Percentiles rank a stretch among this genome's conserved stretches.
Conservation (phyloP, 1,140 invertebrate genomes). For the Chrysopa pallens region DNA sequence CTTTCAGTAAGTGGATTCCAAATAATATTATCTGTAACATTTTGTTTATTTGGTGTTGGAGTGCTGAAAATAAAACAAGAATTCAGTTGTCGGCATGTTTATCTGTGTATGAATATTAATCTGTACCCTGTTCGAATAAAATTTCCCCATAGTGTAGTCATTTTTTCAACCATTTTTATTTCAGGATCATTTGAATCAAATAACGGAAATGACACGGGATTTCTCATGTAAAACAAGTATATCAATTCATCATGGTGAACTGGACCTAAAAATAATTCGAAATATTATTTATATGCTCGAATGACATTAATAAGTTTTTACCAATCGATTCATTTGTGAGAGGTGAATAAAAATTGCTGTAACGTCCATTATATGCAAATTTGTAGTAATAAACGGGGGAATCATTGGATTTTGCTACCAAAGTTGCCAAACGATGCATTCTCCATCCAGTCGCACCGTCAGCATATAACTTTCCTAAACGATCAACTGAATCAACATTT, state of each 20-base stretch:
- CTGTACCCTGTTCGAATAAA: constrained; percentile 19
- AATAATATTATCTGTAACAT: constrained; percentile 20
- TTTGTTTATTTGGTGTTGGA: constrained; percentile 17
- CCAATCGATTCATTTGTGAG: background rate
- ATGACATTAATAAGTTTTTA: background rate
- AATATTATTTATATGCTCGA: no score
- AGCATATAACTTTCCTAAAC: constrained; percentile 21
- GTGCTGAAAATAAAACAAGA: constrained; percentile 11
- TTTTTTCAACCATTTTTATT: constrained; percentile 14
- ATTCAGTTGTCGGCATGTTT: no score
- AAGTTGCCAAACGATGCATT: constrained; percentile 21
- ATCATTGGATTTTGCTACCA: constrained; percentile 19
- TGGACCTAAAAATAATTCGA: constrained; percentile 12
- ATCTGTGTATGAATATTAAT: background rate
- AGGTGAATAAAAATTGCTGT: constrained; percentile 25
- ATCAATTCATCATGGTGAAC: constrained; percentile 25
- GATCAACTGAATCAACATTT: constrained; percentile 15
- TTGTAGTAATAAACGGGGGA: constrained; percentile 26
- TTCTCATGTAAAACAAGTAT: constrained; percentile 18
- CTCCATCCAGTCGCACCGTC: constrained; percentile 24
- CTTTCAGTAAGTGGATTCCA: constrained; percentile 31
- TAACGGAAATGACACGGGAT: constrained; percentile 2
- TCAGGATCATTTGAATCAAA: constrained; percentile 15
- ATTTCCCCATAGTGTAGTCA: constrained; percentile 20
- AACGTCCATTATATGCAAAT: constrained; percentile 26